Percentiles rank a stretch among this genome's conserved stretches.
phyloP scores from a whole-genome alignment of 2,113 vertebrate genomes.

The Tachycineta bicolor region DNA sequence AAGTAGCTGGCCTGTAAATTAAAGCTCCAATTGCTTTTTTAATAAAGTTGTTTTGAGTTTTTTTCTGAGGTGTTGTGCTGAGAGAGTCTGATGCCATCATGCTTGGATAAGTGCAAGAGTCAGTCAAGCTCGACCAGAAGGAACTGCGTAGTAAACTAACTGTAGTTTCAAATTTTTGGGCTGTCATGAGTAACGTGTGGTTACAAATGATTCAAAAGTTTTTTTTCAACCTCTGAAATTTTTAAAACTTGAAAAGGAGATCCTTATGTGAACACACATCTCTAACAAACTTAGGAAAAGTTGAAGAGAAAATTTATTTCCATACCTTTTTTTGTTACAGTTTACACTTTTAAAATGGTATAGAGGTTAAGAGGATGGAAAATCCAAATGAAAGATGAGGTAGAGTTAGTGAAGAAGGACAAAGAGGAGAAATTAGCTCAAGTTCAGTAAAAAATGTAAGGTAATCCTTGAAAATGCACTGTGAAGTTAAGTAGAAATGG shows the following conservation, averaged over 20 bases:
- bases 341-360: neutral
- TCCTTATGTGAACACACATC: neutral
- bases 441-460: neutral
- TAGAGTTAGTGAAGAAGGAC: neutral
- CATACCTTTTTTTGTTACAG: neutral
- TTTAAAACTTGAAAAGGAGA: accelerated
- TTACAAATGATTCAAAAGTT: neutral
- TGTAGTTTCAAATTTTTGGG: neutral
- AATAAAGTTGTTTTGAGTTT: neutral
- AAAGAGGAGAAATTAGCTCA: neutral
- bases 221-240: neutral
- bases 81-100: neutral
- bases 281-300: neutral
- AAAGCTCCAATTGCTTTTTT: neutral
- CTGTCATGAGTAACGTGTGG: neutral
- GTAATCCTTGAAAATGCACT: neutral
- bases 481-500: neutral
- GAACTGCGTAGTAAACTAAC: neutral
- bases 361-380: neutral
- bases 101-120: neutral
- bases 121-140: neutral
- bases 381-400: neutral
- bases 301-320: neutral
- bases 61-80: neutral
- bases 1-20: neutral